Evolutionary conservation across 2,888 invertebrate species (phyloP), one percentile per base, ranked within the genome.

Genomic region (Spatulosminthurus flaviceps): DNA sequence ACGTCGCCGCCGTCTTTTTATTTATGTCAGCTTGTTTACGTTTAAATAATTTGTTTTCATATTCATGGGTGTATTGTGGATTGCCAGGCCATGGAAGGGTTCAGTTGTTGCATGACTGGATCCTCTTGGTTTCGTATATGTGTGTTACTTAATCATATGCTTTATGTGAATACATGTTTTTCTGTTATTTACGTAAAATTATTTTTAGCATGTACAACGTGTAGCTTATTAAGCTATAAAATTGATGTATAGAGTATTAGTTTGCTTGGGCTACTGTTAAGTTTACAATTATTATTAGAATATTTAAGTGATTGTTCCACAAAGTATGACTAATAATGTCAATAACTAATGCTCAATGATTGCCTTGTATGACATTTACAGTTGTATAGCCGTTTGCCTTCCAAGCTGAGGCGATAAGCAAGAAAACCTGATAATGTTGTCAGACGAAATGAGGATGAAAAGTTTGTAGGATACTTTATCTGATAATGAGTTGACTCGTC

Each of bases 281-380:
- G n/a, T n/a, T n/a, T n/a, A n/a, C n/a, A 41, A 13, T 41, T 41
- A 41, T 41, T 41, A 41, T 41, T 41, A 41, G 41, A 9, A 41
- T 41, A 13, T 41, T 41, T 51, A 51, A 51, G 51, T 51, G 16
- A 51, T 51, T 51, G 16, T 51, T 19, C n/a, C n/a, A 2, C 1
- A 51, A n/a, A 51, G 5, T 51, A 19, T 51, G n/a, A 13, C 16
- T 51, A 51, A 51, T 51, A 19, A 16, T 9, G 51, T 51, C 16
- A 51, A 2, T 4, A 4, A 7, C 34, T 34, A 51, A 16, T 22
- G 42, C 28, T 24, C 34, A 70, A 22, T 70, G 70, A 41, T 41
- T 70, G 34, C n/a, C 42, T 70, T 64, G n/a, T 64, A 64, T 64
- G 64, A 64, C 64, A 28, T 75, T n/a, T 75, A 75, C 75, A 75